Percentiles rank a stretch among this genome's conserved stretches.
Conservation (phyloP, 2,797 vertebrate genomes). For the Coracias cyanogaster region DNA sequence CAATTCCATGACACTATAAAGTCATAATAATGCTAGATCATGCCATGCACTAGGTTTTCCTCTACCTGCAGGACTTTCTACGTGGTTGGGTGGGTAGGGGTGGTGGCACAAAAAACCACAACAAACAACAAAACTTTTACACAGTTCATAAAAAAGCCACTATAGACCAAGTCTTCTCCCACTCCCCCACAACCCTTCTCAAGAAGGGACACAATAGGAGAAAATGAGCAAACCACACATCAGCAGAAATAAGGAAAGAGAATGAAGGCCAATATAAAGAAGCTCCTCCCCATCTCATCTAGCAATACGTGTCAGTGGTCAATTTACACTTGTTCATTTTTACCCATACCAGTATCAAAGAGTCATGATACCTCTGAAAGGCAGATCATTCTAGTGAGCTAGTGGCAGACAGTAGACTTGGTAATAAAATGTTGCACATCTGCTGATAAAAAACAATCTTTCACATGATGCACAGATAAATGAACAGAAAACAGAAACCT, state of each 20-base stretch:
- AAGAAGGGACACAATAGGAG: neutral
- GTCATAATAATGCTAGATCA: neutral
- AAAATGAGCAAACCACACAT: neutral
- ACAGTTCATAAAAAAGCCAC: neutral
- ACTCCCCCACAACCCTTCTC: rapidly evolving
- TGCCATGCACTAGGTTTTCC: neutral
- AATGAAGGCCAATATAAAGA: neutral
- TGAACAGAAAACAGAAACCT: neutral
- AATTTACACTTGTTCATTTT: neutral
- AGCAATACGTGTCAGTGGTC: neutral
- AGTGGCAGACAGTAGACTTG: neutral
- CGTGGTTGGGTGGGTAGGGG: too few species aligned
- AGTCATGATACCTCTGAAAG: neutral
- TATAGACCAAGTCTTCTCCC: neutral
- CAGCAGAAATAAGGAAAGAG: neutral
- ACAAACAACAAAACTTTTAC: neutral
- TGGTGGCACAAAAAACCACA: too few species aligned
- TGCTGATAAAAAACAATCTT: neutral
- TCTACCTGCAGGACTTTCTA: neutral
- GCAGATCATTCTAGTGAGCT: neutral
- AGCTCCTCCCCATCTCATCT: neutral
- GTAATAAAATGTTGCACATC: neutral
- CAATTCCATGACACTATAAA: neutral
- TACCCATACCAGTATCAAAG: neutral
- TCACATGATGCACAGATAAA: neutral